These are phyloP conservation scores for Periplaneta americana DNA, from an alignment of 1,140 invertebrate species.

Conservation along the genomic window DNA sequence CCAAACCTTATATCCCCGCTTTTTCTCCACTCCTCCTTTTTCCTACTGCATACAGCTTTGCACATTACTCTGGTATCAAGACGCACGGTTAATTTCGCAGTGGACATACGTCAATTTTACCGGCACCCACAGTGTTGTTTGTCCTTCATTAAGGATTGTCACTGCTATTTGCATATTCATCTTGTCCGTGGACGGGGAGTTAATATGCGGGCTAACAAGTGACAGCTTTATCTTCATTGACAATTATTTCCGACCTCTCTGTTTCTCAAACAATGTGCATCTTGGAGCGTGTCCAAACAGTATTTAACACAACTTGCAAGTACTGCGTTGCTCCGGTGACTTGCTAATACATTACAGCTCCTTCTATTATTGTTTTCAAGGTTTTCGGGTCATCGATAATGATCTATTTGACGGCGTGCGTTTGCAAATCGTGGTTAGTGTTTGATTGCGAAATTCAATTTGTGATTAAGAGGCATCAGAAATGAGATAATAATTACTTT, in stretches of 20 bases:
- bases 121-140: not conserved
- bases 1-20: too few species aligned
- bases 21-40: too few species aligned
- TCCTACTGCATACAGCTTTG: too few species aligned
- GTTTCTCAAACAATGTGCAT: not conserved
- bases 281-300: not conserved
- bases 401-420: too few species aligned
- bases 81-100: too few species aligned
- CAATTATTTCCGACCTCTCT: not conserved
- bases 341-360: too few species aligned
- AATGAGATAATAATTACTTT: too few species aligned
- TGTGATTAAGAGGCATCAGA: too few species aligned
- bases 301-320: not conserved
- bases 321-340: too few species aligned
- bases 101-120: not conserved
- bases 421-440: too few species aligned
- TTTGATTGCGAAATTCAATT: too few species aligned
- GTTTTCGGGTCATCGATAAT: not conserved
- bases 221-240: not conserved
- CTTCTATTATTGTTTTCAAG: not conserved
- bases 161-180: not conserved
- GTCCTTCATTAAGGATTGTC: not conserved
- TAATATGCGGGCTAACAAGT: not conserved
- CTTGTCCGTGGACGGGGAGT: not conserved
- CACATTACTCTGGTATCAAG: too few species aligned